These are phyloP conservation scores for Sitta europaea DNA, from an alignment of 2,113 vertebrate species.

Conservation along the genomic window DNA sequence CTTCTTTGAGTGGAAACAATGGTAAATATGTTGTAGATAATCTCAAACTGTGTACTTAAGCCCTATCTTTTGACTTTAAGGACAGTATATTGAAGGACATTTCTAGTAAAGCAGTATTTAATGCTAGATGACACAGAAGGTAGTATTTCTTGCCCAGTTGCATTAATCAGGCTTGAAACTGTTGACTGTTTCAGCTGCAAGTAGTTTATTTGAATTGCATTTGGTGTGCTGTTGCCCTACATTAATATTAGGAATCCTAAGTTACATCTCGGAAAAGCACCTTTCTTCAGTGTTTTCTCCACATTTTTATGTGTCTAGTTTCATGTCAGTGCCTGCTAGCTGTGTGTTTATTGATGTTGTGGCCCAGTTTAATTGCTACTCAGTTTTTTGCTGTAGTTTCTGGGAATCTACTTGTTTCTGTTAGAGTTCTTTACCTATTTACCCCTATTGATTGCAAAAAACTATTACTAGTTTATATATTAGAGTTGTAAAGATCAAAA, in stretches of 20 bases:
- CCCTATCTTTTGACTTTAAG: background rate
- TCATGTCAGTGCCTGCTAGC: background rate
- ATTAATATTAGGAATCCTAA: background rate
- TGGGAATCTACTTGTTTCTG: background rate
- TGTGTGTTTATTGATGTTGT: background rate
- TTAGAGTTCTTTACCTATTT: background rate
- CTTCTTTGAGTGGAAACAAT: background rate
- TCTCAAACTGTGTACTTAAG: background rate
- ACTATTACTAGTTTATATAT: background rate
- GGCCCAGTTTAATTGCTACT: background rate
- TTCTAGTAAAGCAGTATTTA: background rate
- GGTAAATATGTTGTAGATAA: background rate
- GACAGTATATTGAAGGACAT: background rate
- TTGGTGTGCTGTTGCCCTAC: background rate
- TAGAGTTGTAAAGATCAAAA: background rate
- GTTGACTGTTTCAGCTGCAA: background rate
- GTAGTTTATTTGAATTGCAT: background rate
- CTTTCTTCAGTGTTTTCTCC: background rate
- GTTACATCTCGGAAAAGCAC: background rate
- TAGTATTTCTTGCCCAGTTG: background rate
- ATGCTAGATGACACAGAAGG: background rate
- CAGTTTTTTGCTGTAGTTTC: background rate
- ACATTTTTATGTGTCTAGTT: background rate
- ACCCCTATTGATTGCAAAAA: background rate
- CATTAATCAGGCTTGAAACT: background rate